Conservation (phyloP, 1,140 invertebrate species). For the Diuraphis noxia region DNA sequence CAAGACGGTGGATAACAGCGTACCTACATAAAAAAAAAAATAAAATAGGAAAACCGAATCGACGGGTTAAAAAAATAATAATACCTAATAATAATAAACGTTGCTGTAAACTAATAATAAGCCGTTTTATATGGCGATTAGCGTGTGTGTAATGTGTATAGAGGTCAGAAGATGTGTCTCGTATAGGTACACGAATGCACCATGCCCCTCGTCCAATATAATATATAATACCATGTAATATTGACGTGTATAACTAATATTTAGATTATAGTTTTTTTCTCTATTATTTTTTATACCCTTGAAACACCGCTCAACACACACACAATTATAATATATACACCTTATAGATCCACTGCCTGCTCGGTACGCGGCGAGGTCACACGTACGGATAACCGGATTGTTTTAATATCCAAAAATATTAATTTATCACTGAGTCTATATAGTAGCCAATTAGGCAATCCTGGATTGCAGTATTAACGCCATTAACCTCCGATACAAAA, state of each 20-base stretch:
- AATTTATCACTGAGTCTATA: background rate
- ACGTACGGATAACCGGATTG: background rate
- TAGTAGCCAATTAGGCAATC: background rate
- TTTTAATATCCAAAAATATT: constrained; percentile 22
- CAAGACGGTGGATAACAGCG: background rate
- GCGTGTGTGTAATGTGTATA: background rate
- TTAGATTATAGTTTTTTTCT: constrained; percentile 12
- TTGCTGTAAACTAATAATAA: constrained; percentile 10
- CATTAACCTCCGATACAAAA: background rate
- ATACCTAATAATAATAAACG: constrained; percentile 9
- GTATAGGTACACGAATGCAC: background rate
- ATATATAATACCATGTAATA: background rate
- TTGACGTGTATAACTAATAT: constrained; percentile 1
- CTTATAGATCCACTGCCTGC: background rate
- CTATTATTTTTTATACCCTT: constrained; percentile 20
- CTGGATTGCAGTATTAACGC: background rate
- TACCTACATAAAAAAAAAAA: background rate
- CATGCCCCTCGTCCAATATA: background rate
- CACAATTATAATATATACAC: background rate
- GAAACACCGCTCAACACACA: background rate
- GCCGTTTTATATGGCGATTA: constrained; percentile 5
- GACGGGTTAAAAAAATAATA: background rate
- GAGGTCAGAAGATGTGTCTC: constrained; percentile 17
- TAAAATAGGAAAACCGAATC: background rate
- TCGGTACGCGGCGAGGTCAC: background rate